A percentile compares a stretch with the other conserved stretches of the same genome.
phyloP scores from a whole-genome alignment of 2,797 vertebrate genomes.

The Selene dorsalis region DNA sequence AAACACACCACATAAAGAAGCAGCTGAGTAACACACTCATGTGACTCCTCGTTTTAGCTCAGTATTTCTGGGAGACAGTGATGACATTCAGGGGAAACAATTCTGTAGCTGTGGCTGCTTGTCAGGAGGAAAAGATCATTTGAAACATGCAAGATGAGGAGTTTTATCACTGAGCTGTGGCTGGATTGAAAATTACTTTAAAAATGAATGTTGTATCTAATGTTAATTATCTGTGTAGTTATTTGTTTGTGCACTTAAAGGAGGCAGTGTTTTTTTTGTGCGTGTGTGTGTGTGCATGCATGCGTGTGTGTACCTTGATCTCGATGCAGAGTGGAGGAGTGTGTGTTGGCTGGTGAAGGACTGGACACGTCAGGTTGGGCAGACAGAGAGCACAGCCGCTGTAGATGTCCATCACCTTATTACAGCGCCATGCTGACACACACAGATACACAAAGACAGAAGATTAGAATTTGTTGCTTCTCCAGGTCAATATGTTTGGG shows the following conservation, averaged over 20 bases:
- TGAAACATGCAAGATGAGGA: not conserved
- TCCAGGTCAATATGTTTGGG: too few relatives aligned
- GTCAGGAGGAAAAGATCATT: not conserved
- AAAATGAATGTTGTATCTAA: not conserved
- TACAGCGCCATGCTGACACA: constrained; percentile 90
- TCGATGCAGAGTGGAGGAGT: constrained; percentile 94
- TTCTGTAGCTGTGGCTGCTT: not conserved
- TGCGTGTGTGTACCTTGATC: constrained; percentile 89
- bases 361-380: constrained; percentile 93
- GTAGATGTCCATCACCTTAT: constrained; percentile 96
- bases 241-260: too few relatives aligned
- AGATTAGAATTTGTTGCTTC: not conserved
- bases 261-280: not conserved
- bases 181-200: not conserved
- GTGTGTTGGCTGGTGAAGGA: constrained; percentile 85
- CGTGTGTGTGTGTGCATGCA: constrained; percentile 12
- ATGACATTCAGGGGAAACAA: constrained; percentile 5
- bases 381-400: constrained; percentile 96
- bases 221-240: too few relatives aligned
- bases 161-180: not conserved
- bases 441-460: not conserved
- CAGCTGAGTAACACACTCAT: constrained; percentile 22
- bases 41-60: not conserved
- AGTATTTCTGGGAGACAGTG: constrained; percentile 12
- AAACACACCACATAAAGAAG: constrained; percentile 37